Base-by-base conservation (phyloP, 2,888 invertebrate species). In the Tipula confusa region DNA sequence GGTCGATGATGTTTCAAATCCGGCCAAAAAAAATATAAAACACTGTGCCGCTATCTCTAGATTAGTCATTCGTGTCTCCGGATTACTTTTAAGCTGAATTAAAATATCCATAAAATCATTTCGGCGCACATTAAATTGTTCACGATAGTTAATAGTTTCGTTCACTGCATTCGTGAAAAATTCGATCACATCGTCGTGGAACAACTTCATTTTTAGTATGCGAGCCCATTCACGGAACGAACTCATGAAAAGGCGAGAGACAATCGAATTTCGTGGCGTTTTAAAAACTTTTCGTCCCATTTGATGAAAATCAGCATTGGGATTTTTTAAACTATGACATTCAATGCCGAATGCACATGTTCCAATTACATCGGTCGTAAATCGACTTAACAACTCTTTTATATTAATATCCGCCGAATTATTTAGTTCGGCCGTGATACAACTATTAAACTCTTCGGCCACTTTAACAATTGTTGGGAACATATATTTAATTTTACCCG, bases 91-190 rank as follows among this genome's bases (percentile, higher is more conserved):
- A 28, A 92, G 86, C 79, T 92, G 89, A 29, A 91, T 88, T 82
- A 92, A 87, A 1, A 92, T 86, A 85, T 93, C 91, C 83, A 93
- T 87, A 84, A 91, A 92, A 85, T 92, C 91, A 48, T 90, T 90
- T 9, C 91, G 85, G 85, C 88, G 85, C 29, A 89, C 84, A 9
- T 88, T 86, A 82, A 87, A 86, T 84, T 87, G 84, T 83, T 90
- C 89, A 15, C 90, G 86, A 33, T 87, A 86, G 1, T 87, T 86
- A 0, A 91, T 87, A 0, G 89, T 90, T 1, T 90, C 88, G 2
- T 86, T 85, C 0, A 90, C 89, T 48, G 89, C 85, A 6, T 87
- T 86, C 86, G 88, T 86, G n/a, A 88, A 89, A 84, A 88, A 89
- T 7, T 87, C 83, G 0, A 86, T 86, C 0, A 88, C 86, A 15